These are phyloP conservation scores for Dysmachus trigonus DNA, from an alignment of 2,888 invertebrate species.

Conservation along the genomic window DNA sequence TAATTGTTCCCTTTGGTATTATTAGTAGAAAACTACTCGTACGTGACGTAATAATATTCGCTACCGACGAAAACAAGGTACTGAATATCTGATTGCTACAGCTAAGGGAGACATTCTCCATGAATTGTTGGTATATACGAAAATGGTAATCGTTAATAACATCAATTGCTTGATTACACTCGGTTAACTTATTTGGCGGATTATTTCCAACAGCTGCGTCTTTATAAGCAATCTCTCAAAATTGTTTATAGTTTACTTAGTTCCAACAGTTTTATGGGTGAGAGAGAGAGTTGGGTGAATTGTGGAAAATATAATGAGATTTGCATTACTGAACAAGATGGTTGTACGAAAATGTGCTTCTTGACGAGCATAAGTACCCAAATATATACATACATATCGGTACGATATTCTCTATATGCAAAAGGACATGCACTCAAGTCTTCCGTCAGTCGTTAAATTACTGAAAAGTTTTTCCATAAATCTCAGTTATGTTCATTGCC, in stretches of 20 bases:
- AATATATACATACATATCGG: not conserved
- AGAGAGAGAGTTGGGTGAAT: not conserved
- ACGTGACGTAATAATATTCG: constrained; percentile 44
- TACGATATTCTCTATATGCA: not conserved
- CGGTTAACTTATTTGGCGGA: not conserved
- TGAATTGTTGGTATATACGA: not conserved
- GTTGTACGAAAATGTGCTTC: not conserved
- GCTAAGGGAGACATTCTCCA: not conserved
- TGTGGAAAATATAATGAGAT: not conserved
- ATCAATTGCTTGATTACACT: not conserved
- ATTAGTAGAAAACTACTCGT: constrained; percentile 47
- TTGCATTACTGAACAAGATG: not conserved
- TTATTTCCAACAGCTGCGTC: not conserved
- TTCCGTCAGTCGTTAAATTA: not conserved
- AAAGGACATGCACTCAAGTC: not conserved
- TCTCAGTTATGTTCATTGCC: not conserved
- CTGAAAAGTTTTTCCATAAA: not conserved
- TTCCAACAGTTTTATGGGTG: not conserved
- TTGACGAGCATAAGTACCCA: not conserved
- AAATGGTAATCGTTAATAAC: not conserved
- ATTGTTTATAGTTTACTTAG: not conserved
- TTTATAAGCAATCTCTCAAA: not conserved
- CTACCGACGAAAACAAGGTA: not conserved
- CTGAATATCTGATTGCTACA: constrained; percentile 11
- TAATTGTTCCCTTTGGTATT: constrained; percentile 48